phyloP scores from a whole-genome alignment of 92 coral and sea anemone genomes.

The Parazoanthus darwini region DNA sequence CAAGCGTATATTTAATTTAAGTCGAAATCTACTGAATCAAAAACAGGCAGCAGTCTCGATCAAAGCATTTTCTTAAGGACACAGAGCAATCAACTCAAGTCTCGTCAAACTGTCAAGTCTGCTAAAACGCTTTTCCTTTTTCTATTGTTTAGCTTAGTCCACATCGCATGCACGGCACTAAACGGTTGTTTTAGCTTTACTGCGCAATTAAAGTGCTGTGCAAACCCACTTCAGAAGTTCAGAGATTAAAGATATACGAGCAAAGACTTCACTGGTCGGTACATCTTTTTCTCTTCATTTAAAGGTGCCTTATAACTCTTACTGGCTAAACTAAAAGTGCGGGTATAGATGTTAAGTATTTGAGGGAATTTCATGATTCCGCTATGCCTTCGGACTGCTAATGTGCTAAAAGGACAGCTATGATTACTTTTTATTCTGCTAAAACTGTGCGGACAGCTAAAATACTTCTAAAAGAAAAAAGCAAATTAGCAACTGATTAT shows the following conservation, averaged over 20 bases:
- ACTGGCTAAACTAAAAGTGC: too few species aligned
- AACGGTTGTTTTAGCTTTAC: neutral
- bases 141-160: too few species aligned
- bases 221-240: neutral
- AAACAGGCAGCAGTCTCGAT: neutral
- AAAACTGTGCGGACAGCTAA: too few species aligned
- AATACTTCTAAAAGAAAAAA: too few species aligned
- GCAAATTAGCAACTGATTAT: neutral
- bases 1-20: too few species aligned
- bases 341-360: too few species aligned
- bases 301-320: too few species aligned
- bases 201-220: neutral
- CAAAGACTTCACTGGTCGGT: neutral
- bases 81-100: neutral
- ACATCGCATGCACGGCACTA: neutral
- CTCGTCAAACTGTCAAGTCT: neutral
- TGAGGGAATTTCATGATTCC: too few species aligned
- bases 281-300: neutral
- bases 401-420: too few species aligned
- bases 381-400: too few species aligned
- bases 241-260: neutral
- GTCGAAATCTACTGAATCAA: neutral
- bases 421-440: too few species aligned
- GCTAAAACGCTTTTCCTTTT: neutral
- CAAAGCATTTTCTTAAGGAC: neutral